A percentile compares a stretch with the other conserved stretches of the same genome.
These are phyloP conservation scores for Pogonophryne albipinna DNA, from an alignment of 2,797 vertebrate genomes.

Conservation along the genomic window DNA sequence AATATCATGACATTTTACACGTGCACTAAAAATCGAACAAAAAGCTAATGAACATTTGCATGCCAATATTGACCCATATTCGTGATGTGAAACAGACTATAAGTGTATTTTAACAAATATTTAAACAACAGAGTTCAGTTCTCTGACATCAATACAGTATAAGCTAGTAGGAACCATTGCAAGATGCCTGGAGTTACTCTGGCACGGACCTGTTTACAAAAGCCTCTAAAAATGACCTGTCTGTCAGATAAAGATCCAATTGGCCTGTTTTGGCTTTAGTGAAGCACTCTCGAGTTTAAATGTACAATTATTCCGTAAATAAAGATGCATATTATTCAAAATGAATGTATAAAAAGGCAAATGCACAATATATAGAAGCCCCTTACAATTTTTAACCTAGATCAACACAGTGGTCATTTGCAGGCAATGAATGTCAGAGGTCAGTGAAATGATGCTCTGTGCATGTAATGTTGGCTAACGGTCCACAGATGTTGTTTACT, in stretches of 20 bases:
- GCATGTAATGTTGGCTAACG: not conserved
- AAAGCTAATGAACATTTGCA: too few relatives aligned
- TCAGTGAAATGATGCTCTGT: not conserved
- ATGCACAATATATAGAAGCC: not conserved
- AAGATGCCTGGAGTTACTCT: not conserved
- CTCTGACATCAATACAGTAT: not conserved
- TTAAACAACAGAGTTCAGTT: slow-evolving; percentile 1
- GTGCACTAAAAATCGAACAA: too few relatives aligned
- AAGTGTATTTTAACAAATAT: too few relatives aligned
- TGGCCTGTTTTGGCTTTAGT: not conserved
- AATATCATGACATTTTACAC: too few relatives aligned
- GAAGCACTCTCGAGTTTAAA: not conserved
- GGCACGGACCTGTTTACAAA: not conserved
- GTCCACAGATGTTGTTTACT: not conserved
- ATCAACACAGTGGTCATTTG: not conserved
- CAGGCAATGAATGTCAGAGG: too few relatives aligned
- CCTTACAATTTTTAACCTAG: not conserved
- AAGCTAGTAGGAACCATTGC: not conserved
- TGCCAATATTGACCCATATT: too few relatives aligned
- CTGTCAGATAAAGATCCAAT: not conserved
- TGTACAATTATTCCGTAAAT: not conserved
- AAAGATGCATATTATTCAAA: not conserved
- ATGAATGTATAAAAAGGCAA: not conserved
- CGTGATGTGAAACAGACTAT: too few relatives aligned
- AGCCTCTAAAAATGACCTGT: not conserved